phyloP scores from a whole-genome alignment of 2,888 invertebrate genomes.

The Eurytoma adleriae region DNA sequence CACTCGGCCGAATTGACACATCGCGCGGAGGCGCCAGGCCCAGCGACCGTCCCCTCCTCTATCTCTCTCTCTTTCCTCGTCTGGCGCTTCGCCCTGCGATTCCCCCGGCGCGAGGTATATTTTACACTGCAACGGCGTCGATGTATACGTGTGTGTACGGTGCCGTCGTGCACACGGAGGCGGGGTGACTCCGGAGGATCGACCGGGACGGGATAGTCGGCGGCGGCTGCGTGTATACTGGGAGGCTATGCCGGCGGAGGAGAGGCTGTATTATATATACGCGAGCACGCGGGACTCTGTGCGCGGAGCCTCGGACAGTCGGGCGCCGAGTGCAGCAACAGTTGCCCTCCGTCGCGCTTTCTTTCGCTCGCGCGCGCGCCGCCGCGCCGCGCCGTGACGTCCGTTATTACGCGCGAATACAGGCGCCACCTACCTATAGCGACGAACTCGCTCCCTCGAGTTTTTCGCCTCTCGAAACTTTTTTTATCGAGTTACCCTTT shows the following conservation, averaged over 20 bases:
- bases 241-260: not conserved
- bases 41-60: not conserved
- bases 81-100: not conserved
- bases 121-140: not conserved
- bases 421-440: conserved; percentile 13
- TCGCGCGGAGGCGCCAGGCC: not conserved
- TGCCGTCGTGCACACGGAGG: no score
- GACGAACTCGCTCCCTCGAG: not conserved
- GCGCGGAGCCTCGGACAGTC: conserved; percentile 42
- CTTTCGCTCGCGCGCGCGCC: not conserved
- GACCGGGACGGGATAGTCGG: not conserved
- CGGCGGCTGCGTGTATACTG: not conserved
- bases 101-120: not conserved
- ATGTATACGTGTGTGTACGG: not conserved
- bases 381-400: not conserved
- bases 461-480: no score
- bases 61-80: not conserved
- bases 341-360: conserved; percentile 55
- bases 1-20: not conserved
- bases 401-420: not conserved
- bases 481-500: no score
- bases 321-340: conserved; percentile 56
- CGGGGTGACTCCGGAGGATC: no score
- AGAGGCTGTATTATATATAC: no score
- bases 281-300: not conserved